phyloP scores from a whole-genome alignment of 2,113 vertebrate genomes.

The Ceyx cyanopectus region DNA sequence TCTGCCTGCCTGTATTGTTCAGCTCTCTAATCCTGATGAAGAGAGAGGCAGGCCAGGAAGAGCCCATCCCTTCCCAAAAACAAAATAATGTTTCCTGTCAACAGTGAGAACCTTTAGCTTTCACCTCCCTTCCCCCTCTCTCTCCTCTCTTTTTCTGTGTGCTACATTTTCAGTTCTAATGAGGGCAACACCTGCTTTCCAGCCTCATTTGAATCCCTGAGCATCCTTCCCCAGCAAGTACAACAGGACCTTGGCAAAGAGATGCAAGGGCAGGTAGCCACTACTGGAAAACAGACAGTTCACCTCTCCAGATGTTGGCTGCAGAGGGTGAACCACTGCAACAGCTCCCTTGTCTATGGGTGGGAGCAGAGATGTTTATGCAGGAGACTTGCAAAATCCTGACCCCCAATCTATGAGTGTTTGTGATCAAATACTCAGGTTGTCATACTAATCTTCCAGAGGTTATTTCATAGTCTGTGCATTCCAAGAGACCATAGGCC shows the following conservation, averaged over 20 bases:
- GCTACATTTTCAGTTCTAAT: constrained; percentile 27
- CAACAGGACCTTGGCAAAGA: neutral
- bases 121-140: neutral
- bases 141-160: neutral
- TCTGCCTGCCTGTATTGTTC: neutral
- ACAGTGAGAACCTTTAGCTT: neutral
- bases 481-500: neutral
- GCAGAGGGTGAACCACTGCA: neutral
- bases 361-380: neutral
- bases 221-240: neutral
- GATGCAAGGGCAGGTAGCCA: neutral
- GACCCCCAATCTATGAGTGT: neutral
- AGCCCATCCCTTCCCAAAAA: neutral
- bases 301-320: neutral
- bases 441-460: neutral
- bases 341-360: neutral
- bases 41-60: neutral
- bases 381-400: neutral
- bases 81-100: neutral
- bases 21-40: neutral
- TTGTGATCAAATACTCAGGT: neutral
- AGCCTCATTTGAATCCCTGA: neutral
- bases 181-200: constrained; percentile 51
- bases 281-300: rapidly evolving
- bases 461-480: neutral